Base-by-base conservation (phyloP, 2,888 invertebrate species). In the Amitus sp. region DNA sequence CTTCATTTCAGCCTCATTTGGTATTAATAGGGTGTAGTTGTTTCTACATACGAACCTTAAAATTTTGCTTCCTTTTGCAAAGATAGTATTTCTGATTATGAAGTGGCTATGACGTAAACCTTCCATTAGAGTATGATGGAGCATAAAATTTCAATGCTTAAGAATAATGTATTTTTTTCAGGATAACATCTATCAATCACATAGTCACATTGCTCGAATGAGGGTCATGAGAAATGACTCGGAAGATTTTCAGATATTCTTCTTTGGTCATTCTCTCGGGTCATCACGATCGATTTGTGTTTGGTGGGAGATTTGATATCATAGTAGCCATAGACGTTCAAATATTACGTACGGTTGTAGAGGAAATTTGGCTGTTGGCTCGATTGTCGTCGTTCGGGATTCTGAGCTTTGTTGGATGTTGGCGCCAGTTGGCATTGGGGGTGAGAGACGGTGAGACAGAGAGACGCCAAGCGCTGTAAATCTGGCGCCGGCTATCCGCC, bases 341-440 rank as follows among this genome's bases (percentile, higher is more conserved):
- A n/a, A 30, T n/a, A n/a, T 10, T 30, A 30, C 30, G 30, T 30
- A 30, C 30, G 30, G 6, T 30, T n/a, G n/a, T 30, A n/a, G n/a
- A n/a, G 30, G 30, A 30, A n/a, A 30, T 30, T 30, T 30, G 30
- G 52, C 37, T 50, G 62, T 43, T 43, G 23, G 20, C 43, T 43
- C 43, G 43, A 43, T 23, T 27, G 5, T 23, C 43, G 18, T 4
- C 12, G 27, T 43, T 30, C n/a, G 45, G 30, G 23, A 13, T 47
- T 27, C 20, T 23, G 60, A 74, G 73, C 54, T 74, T 62, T 67
- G 68, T 68, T 74, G 76, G 76, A 62, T 67, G 68, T 68, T 74
- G 76, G 76, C 76, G 76, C 75, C 76, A 53, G 68, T 69, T 72
- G 67, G 71, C 5, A 23, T 23, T 43, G 43, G 43, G n/a, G 3